Base-by-base conservation (phyloP, 1,140 invertebrate genomes). In the Uloborus diversus region DNA sequence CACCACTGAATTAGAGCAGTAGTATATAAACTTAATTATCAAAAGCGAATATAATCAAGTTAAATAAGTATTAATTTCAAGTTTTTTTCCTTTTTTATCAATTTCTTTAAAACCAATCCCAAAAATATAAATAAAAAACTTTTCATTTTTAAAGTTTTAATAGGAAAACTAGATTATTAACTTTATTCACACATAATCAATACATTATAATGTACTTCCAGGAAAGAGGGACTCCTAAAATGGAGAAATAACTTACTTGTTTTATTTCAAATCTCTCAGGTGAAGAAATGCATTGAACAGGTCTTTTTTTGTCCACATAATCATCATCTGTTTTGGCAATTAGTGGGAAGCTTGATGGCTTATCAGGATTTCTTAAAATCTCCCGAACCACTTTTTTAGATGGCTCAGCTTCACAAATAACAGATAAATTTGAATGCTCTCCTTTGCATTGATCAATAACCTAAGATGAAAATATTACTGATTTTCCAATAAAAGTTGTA, bases 371-470 rank as follows among this genome's bases (percentile, higher is more conserved):
- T 49, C 95, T 88, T 57, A 92, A 89, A 79, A 94, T 92, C 51
- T 92, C 90, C 85, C 94, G 89, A 1, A 28, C 35, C 1, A 32
- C 11, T 11, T 86, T 86, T 2, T 62, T 33, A 2, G 68, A 79
- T 37, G 86, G 69, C 75, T 79, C 69, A 64, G 83, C 7, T 81
- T 75, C 81, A n/a, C n/a, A n/a, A 78, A 81, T 83, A 47, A 88
- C 92, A 20, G 90, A 85, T 68, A 96, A 96, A 88, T 99, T 99
- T 3, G 99, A 88, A 89, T 99, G 98, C 85, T 93, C 92, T 0
- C 98, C 98, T 2, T 92, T 94, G 30, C 93, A 91, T 88, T 99
- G 98, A 86, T 98, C 95, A 0, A 99, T 97, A 88, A 99, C 98
- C 88, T 89, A 30, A 69, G 30, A 14, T 53, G n/a, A n/a, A n/a